phyloP scores from a whole-genome alignment of 2,888 invertebrate species.

The Rotaria sp. region DNA sequence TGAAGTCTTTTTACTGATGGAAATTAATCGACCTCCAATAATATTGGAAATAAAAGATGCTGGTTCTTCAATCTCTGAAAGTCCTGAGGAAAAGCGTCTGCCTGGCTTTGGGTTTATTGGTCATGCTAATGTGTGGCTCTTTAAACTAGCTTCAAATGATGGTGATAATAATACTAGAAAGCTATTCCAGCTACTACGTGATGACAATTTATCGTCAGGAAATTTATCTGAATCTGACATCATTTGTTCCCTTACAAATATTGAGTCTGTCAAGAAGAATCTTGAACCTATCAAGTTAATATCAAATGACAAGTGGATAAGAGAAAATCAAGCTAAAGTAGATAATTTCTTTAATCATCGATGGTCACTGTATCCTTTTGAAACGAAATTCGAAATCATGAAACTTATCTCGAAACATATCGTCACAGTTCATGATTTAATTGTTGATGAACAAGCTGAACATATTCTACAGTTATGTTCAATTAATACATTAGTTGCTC shows the following conservation, averaged over 20 bases:
- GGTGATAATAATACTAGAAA: neutral
- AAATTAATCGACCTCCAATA: neutral
- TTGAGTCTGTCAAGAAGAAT: neutral
- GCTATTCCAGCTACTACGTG: neutral
- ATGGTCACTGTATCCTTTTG: neutral
- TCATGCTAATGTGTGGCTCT: neutral
- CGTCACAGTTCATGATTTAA: neutral
- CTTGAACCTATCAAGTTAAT: neutral
- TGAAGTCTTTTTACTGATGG: neutral
- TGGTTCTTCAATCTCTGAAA: neutral
- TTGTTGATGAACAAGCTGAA: neutral
- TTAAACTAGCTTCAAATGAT: neutral
- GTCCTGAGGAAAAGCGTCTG: neutral
- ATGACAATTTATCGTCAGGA: neutral
- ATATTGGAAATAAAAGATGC: neutral
- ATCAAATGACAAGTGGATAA: neutral
- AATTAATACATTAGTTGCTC: neutral
- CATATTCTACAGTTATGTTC: neutral
- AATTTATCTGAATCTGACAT: neutral
- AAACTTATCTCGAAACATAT: constrained; percentile 7
- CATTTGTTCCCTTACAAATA: too few relatives aligned
- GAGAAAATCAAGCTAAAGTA: neutral
- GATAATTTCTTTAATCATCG: neutral
- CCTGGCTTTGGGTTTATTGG: neutral
- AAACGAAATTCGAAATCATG: constrained; percentile 16